Percentiles rank a stretch among this genome's conserved stretches.
phyloP scores from a whole-genome alignment of 2,113 vertebrate genomes.

The Anseranas semipalmata region DNA sequence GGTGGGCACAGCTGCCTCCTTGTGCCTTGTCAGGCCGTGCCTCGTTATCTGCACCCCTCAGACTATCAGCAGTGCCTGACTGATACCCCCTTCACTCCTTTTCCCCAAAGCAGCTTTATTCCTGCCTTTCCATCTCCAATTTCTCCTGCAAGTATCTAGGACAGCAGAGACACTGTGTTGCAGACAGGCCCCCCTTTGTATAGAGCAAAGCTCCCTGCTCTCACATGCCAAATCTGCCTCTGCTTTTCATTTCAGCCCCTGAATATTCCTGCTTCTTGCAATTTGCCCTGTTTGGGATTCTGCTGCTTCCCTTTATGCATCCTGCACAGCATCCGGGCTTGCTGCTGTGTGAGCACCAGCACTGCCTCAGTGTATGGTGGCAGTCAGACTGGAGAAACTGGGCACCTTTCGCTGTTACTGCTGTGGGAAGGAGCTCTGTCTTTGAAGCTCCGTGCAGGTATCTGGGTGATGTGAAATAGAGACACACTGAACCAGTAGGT shows the following conservation, averaged over 20 bases:
- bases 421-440: neutral
- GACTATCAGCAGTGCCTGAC: neutral
- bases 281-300: neutral
- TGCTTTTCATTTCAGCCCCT: neutral
- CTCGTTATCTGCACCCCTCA: neutral
- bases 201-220: neutral
- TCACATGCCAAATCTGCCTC: neutral
- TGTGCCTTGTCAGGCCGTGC: fast-evolving
- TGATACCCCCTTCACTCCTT: neutral
- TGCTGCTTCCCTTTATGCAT: neutral
- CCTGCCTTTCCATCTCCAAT: neutral
- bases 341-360: neutral
- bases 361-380: neutral
- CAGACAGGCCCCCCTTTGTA: neutral
- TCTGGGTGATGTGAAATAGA: neutral
- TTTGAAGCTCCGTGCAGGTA: neutral
- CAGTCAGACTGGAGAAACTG: neutral
- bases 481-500: neutral
- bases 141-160: neutral
- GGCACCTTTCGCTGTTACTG: fast-evolving
- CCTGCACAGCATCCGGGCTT: neutral
- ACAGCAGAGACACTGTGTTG: neutral
- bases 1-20: fast-evolving
- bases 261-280: neutral
- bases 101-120: neutral